Base-by-base conservation (phyloP, 2,113 vertebrate species). In the Epinephelus cyanopodus region DNA sequence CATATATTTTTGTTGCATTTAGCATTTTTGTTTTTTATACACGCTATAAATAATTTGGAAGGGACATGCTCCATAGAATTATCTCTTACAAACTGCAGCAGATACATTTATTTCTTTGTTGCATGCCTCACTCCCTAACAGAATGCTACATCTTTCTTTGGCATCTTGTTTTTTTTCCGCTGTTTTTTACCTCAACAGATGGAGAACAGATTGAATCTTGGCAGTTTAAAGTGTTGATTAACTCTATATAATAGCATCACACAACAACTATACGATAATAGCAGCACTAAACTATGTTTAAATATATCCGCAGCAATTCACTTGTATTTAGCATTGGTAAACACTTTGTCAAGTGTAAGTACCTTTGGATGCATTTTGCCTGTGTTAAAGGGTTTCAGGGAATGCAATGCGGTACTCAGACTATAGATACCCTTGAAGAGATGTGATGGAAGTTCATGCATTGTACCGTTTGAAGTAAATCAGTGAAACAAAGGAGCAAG, bases 401-500 rank as follows among this genome's bases (percentile, higher is more conserved):
- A 47, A 37, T 72, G 23, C 6, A 33, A 52, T 56, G 39, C 27
- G 80, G 13, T 23, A 60, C n/a, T 64, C 6, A 66, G 17, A 50
- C 15, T 18, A 18, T 54, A 25, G 37, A 53, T 63, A 74, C 21
- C 65, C 15, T 48, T 69, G 27, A 52, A 67, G 47, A 65, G 9
- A 52, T 47, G 3, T 27, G 18, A 87, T 54, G 64, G 25, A 48
- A 76, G 64, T 66, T 81, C 65, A 53, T 48, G 61, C 14, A 71
- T 50, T 88, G 77, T 50, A 17, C 29, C 14, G 50, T 77, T 82
- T 71, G 37, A 79, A 23, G 33, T 70, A 73, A 74, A 85, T 77
- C n/a, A 56, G 11, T 87, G 54, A 85, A 89, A 85, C 89, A 91
- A 94, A 91, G 52, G 71, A 63, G 21, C 10, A 61, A 77, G 50